Conservation (phyloP, 1,140 invertebrate species). For the Harpegnathos saltator region DNA sequence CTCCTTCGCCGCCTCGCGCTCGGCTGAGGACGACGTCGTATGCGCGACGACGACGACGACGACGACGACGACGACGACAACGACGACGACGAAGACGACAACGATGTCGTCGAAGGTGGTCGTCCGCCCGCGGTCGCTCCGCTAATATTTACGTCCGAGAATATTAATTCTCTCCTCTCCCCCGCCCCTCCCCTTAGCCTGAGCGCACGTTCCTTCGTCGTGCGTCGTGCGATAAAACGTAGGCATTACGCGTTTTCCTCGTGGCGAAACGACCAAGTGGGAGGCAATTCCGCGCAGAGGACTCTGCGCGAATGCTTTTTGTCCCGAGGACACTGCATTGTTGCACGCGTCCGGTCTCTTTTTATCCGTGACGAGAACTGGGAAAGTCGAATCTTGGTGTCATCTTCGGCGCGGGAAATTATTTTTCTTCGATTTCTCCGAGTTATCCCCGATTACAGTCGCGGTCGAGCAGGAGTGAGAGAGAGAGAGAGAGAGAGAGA, state of each 20-base stretch:
- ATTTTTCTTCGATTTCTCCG: too few species aligned
- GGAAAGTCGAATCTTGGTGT: too few species aligned
- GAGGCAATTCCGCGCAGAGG: not conserved
- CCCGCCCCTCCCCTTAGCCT: too few species aligned
- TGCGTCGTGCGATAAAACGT: not conserved
- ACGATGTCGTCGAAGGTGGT: constrained; percentile 9
- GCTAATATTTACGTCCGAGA: constrained; percentile 50
- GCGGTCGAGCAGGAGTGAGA: too few species aligned
- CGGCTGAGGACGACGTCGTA: constrained; percentile 10
- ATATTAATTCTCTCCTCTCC: constrained; percentile 20
- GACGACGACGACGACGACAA: not conserved
- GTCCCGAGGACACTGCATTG: not conserved
- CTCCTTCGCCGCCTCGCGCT: not conserved
- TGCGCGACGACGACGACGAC: not conserved
- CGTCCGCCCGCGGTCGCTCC: not conserved
- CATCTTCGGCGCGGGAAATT: too few species aligned
- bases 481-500: too few species aligned
- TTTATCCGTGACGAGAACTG: not conserved
- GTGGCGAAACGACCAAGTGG: not conserved
- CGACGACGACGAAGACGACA: not conserved
- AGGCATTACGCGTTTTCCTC: constrained; percentile 4
- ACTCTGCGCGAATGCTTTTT: constrained; percentile 5
- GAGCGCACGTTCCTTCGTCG: not conserved
- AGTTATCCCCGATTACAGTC: too few species aligned
- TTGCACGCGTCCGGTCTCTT: not conserved